phyloP scores from a whole-genome alignment of 1,140 invertebrate genomes.

The Zaprionus ornatus region DNA sequence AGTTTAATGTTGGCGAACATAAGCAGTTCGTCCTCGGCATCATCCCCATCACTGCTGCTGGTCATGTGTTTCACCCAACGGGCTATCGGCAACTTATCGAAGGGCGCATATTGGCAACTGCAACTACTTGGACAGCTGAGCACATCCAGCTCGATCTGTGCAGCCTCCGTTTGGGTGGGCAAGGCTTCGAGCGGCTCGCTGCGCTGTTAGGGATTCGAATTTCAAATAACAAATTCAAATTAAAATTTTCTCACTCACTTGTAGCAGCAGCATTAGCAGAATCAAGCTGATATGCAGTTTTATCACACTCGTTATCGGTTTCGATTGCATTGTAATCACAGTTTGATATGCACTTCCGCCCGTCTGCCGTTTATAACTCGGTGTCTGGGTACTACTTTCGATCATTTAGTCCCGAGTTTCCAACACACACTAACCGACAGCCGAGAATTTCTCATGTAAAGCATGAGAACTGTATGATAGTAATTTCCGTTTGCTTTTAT shows the following conservation, averaged over 20 bases:
- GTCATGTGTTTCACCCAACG: slow-evolving; percentile 83
- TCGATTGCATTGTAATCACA: slow-evolving; percentile 10
- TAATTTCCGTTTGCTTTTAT: not conserved
- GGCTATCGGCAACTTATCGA: slow-evolving; percentile 84
- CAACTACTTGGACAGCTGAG: slow-evolving; percentile 84
- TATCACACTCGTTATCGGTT: slow-evolving; percentile 21
- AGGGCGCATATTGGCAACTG: slow-evolving; percentile 84
- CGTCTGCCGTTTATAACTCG: not conserved
- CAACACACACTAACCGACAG: not conserved
- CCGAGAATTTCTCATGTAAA: not conserved
- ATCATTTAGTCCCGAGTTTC: not conserved
- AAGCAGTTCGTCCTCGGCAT: slow-evolving; percentile 54
- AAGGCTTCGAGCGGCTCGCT: slow-evolving; percentile 2
- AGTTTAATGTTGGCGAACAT: slow-evolving; percentile 84
- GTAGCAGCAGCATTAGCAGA: slow-evolving; percentile 22
- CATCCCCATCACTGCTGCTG: slow-evolving; percentile 15
- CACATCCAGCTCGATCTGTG: slow-evolving; percentile 27
- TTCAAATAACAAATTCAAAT: not conserved
- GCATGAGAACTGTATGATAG: not conserved
- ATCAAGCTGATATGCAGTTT: slow-evolving; percentile 5
- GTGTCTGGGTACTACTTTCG: not conserved
- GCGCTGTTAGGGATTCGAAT: not conserved
- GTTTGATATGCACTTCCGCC: slow-evolving; percentile 16
- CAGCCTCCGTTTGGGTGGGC: slow-evolving; percentile 11
- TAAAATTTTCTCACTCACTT: slow-evolving; percentile 22